Evolutionary conservation across 2,888 invertebrate species (phyloP), one percentile per base, ranked within the genome.

Genomic region (Nomada lathburiana): DNA sequence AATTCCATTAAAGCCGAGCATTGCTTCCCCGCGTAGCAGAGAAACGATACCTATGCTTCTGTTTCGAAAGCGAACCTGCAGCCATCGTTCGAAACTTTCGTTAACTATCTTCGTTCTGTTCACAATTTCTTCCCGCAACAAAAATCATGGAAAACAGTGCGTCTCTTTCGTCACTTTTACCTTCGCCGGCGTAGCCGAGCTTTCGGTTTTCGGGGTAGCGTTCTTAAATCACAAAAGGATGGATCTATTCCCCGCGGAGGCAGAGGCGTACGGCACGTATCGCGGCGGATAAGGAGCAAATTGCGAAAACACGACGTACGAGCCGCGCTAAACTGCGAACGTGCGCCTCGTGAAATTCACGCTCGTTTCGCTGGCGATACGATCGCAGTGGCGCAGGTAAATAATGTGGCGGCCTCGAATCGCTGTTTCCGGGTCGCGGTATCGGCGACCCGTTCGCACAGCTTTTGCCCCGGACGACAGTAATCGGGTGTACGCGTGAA

Each of bases 281-380:
- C 70, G 50, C 9, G 16, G 0, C 16, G 71, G 73, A 57, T 50
- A 76, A 80, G 80, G 73, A 76, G 80, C 76, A 79, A 68, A 64
- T 55, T 42, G 63, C 29, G 78, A 70, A 69, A 79, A 75, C 63
- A 77, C 47, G 71, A 85, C 78, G 77, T 71, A 67, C 52, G 68
- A 64, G 59, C 20, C 47, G 50, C 57, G 55, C 62, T 63, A 75
- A 79, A 81, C 70, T 68, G 80, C 47, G 75, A 62, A 63, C 79
- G 63, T 59, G 78, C 77, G 72, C 50, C 69, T 65, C 64, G 65
- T 29, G 68, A 83, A 85, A 86, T 86, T 85, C 82, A 75, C 70
- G 70, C 64, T 65, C 53, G 53, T 52, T 16, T 13, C 23, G 64
- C 52, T 16, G 26, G 44, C 75, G 42, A 42, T 57, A 55, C 68